A percentile compares a stretch with the other conserved stretches of the same genome.
Conservation (phyloP, 2,113 vertebrate genomes). For the Cryptotis parvus region DNA sequence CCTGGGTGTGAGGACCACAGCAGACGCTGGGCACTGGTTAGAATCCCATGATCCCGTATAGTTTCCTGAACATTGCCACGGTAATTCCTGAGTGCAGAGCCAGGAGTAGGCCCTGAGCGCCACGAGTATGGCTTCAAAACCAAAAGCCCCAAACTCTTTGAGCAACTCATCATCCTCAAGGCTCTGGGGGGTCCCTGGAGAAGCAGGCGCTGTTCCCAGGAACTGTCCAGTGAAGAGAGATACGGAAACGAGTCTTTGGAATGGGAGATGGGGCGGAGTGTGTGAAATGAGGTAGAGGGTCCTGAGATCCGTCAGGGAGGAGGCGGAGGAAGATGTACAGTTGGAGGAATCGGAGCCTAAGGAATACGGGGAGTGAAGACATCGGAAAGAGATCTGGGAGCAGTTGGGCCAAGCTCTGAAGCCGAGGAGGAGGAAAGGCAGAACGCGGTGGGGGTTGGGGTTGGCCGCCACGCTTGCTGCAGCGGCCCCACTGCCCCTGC, state of each 20-base stretch:
- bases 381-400: not conserved
- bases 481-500: rapidly evolving
- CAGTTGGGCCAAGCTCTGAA: not conserved
- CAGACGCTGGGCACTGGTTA: no score
- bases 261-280: not conserved
- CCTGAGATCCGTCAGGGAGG: not conserved
- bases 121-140: no score
- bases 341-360: not conserved
- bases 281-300: conserved; percentile 19
- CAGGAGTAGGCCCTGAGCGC: no score
- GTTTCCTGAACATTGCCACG: no score
- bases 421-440: not conserved
- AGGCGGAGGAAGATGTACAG: not conserved
- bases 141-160: no score
- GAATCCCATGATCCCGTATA: no score
- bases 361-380: not conserved
- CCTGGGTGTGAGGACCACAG: no score
- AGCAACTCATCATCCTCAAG: not conserved
- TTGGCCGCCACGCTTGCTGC: not conserved
- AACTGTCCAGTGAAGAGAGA: conserved; percentile 13
- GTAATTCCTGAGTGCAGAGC: no score
- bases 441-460: no score
- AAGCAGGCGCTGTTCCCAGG: not conserved
- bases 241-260: conserved; percentile 43
- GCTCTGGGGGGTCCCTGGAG: conserved; percentile 17